Evolutionary conservation across 2,797 vertebrate species (phyloP).

Genomic region (Lemur catta): DNA sequence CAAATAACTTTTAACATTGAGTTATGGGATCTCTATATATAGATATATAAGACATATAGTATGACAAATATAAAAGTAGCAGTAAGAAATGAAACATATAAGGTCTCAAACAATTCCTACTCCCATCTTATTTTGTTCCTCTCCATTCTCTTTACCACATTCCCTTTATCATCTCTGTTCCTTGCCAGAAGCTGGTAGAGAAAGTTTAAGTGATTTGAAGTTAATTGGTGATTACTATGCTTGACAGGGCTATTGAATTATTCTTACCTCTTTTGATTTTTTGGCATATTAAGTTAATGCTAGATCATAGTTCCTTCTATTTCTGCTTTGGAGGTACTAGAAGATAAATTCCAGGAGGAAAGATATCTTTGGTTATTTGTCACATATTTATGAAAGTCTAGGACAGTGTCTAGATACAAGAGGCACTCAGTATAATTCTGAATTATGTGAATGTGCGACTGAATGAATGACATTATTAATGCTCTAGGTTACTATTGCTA

Average conservation of each 20-base stretch:
- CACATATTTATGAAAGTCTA: neutral
- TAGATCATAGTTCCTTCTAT: neutral
- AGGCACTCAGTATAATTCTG: neutral
- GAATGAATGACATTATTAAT: neutral
- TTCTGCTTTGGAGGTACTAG: neutral
- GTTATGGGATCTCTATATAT: neutral
- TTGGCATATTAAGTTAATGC: neutral
- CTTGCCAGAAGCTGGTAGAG: neutral
- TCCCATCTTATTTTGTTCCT: neutral
- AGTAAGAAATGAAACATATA: neutral
- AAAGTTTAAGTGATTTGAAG: neutral
- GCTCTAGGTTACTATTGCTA: neutral
- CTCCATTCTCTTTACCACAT: neutral
- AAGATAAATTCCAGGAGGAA: neutral
- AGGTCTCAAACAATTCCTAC: neutral
- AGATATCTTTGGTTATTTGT: neutral
- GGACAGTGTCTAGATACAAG: neutral
- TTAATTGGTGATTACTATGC: neutral
- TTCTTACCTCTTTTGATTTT: neutral
- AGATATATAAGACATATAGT: neutral
- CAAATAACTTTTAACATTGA: neutral
- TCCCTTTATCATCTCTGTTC: neutral
- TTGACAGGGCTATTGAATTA: neutral
- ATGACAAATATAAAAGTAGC: neutral
- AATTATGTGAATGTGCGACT: neutral